Percentiles rank a stretch among this genome's conserved stretches.
phyloP scores from a whole-genome alignment of 2,888 invertebrate genomes.

The Minunthozetes semirufus region DNA sequence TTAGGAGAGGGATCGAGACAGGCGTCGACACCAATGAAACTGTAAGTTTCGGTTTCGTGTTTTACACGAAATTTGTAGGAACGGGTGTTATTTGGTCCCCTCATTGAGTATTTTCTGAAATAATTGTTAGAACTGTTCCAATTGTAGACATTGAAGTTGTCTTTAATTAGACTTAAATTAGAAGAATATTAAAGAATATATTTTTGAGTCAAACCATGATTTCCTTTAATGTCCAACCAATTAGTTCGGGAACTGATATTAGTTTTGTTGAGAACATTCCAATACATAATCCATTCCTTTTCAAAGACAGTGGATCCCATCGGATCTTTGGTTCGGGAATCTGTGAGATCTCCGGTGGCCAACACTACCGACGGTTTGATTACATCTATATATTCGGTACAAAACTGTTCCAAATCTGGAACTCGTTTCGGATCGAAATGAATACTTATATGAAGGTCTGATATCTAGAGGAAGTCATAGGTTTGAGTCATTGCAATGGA shows the following conservation, averaged over 20 bases:
- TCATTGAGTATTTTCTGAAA: conserved; percentile 65
- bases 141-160: conserved; percentile 71
- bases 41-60: conserved; percentile 59
- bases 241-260: conserved; percentile 61
- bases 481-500: too few species aligned
- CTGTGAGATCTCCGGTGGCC: conserved; percentile 81
- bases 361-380: conserved; percentile 70
- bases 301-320: conserved; percentile 72
- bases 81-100: conserved; percentile 56
- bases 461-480: conserved; percentile 58
- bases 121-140: conserved; percentile 63
- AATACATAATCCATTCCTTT: conserved; percentile 75
- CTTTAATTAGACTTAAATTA: conserved; percentile 54
- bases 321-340: conserved; percentile 70
- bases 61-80: conserved; percentile 65
- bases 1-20: conserved; percentile 77
- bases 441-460: conserved; percentile 80
- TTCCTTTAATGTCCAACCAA: conserved; percentile 85
- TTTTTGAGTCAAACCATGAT: conserved; percentile 62
- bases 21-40: conserved; percentile 81
- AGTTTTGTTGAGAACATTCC: conserved; percentile 61
- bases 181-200: conserved; percentile 28
- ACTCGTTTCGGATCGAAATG: conserved; percentile 68
- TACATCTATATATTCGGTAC: conserved; percentile 62
- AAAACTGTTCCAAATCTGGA: conserved; percentile 70